A percentile compares a stretch with the other conserved stretches of the same genome.
These are phyloP conservation scores for Rhyacophila evoluta DNA, from an alignment of 2,888 invertebrate species.

Conservation along the genomic window DNA sequence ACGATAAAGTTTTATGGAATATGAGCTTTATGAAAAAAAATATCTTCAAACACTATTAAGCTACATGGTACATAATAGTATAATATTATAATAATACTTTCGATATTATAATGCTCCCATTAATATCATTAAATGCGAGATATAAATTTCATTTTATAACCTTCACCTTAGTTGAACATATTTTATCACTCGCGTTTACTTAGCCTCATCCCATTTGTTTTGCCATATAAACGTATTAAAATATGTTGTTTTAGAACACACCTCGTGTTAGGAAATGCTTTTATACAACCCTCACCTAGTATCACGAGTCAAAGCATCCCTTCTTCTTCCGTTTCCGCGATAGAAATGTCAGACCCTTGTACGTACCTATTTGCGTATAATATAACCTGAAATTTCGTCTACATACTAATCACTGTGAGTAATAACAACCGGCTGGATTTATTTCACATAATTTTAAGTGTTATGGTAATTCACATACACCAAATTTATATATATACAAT, in stretches of 20 bases:
- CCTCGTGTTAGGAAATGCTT: not conserved
- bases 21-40: no score
- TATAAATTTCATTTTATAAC: not conserved
- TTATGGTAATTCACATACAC: no score
- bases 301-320: not conserved
- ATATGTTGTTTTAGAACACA: slow-evolving; percentile 9
- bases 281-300: not conserved
- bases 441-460: no score
- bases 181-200: not conserved
- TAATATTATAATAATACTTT: not conserved
- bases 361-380: not conserved
- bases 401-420: not conserved
- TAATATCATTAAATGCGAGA: not conserved
- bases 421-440: not conserved
- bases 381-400: not conserved
- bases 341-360: slow-evolving; percentile 3
- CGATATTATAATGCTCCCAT: not conserved
- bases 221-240: not conserved
- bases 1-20: no score
- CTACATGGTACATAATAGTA: no score
- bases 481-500: no score
- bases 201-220: not conserved
- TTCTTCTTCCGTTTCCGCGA: slow-evolving; percentile 2
- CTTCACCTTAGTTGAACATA: not conserved
- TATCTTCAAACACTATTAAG: no score